Percentiles rank a stretch among this genome's conserved stretches.
Evolutionary conservation across 92 coral and sea anemone genomes (phyloP).

Genomic region (Epizoanthus scotinus): DNA sequence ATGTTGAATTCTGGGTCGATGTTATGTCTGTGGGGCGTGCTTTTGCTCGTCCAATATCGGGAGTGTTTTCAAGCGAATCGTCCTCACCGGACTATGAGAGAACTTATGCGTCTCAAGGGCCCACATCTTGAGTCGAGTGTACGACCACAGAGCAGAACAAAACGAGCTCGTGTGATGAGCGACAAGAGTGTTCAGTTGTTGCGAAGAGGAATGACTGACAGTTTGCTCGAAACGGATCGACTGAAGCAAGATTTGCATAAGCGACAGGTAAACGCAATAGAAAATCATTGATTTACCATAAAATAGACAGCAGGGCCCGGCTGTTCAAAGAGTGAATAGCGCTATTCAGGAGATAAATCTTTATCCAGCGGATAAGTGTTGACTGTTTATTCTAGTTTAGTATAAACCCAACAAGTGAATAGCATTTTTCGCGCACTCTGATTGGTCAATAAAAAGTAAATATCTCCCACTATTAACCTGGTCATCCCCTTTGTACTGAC

Average conservation of each 20-base stretch:
- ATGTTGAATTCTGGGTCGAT: neutral
- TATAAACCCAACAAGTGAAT: too few relatives aligned
- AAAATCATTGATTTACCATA: too few relatives aligned
- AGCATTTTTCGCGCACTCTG: too few relatives aligned
- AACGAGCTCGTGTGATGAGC: neutral
- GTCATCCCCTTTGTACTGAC: too few relatives aligned
- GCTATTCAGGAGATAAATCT: neutral
- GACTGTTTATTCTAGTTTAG: too few relatives aligned
- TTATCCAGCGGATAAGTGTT: too few relatives aligned
- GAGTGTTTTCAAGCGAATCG: conserved; percentile 1
- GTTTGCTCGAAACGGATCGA: neutral
- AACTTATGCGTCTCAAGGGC: neutral
- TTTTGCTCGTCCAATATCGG: conserved; percentile 7
- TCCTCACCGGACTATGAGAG: neutral
- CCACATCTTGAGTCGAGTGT: neutral
- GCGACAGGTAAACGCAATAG: conserved; percentile 24
- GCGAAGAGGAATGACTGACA: conserved; percentile 13
- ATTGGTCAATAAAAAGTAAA: too few relatives aligned
- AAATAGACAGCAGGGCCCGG: too few relatives aligned
- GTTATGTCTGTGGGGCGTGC: conserved; percentile 22
- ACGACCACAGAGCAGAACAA: neutral
- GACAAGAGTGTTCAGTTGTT: neutral
- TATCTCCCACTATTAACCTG: too few relatives aligned
- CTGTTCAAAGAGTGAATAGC: too few relatives aligned
- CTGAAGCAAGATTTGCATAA: conserved; percentile 11